phyloP scores from a whole-genome alignment of 2,113 vertebrate species.

The Podarcis raffonei region DNA sequence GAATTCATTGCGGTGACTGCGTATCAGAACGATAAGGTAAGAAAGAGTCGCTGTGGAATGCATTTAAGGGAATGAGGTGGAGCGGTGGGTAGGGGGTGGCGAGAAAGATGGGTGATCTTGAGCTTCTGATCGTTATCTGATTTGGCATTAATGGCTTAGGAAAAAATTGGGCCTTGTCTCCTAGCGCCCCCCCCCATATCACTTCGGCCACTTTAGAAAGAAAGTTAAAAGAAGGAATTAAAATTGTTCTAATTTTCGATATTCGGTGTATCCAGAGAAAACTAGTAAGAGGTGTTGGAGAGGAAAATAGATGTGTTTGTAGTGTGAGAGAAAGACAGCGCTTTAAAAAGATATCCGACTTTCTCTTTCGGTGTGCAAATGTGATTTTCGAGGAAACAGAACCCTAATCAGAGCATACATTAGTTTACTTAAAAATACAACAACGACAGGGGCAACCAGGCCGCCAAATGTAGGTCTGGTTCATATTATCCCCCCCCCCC shows the following conservation, averaged over 20 bases:
- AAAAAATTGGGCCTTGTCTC: not conserved
- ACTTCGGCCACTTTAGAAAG: not conserved
- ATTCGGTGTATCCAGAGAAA: not conserved
- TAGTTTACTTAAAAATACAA: conserved; percentile 39
- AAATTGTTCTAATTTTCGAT: not conserved
- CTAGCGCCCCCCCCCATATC: conserved; percentile 13
- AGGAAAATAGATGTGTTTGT: not conserved
- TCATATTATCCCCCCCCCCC: conserved; percentile 67
- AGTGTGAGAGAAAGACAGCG: not conserved
- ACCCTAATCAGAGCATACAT: conserved; percentile 55
- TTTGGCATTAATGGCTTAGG: conserved; percentile 9
- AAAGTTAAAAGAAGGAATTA: not conserved
- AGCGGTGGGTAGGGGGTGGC: not conserved
- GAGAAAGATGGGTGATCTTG: conserved; percentile 18
- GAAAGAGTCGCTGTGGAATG: conserved; percentile 49
- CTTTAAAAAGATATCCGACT: conserved; percentile 23
- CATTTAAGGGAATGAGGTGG: conserved; percentile 42
- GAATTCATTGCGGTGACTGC: conserved; percentile 99
- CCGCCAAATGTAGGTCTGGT: conserved; percentile 64
- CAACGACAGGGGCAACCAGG: conserved; percentile 54
- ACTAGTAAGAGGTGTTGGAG: too few relatives aligned
- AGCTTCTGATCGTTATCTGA: conserved; percentile 60
- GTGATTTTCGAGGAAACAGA: conserved; percentile 30
- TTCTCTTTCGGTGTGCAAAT: not conserved
- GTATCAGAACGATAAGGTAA: conserved; percentile 99